phyloP scores from a whole-genome alignment of 2,797 vertebrate species.

The Leptatherina wallacei region DNA sequence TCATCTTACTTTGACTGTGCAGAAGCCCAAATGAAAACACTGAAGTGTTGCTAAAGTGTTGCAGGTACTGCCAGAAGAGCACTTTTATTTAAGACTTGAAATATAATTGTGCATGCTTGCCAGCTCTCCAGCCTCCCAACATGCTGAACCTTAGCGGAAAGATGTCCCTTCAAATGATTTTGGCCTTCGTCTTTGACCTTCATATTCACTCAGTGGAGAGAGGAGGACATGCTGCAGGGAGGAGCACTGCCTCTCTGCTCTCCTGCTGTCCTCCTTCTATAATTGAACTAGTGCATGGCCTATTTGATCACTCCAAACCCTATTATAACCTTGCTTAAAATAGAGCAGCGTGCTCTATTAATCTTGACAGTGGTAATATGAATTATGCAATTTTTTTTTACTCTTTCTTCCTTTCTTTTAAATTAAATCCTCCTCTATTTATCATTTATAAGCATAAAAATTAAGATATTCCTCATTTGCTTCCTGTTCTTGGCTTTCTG shows the following conservation, averaged over 20 bases:
- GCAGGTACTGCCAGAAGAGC: background rate
- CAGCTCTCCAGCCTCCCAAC: background rate
- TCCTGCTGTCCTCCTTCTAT: slow-evolving; percentile 20
- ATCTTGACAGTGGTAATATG: slow-evolving; percentile 17
- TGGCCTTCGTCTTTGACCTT: slow-evolving; percentile 47
- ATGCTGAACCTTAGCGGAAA: slow-evolving; percentile 15
- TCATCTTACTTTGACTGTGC: slow-evolving; percentile 18
- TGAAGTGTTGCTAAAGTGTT: background rate
- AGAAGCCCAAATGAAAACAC: background rate
- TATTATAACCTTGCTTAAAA: slow-evolving; percentile 49
- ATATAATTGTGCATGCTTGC: background rate
- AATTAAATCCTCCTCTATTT: slow-evolving; percentile 8
- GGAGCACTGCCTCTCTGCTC: slow-evolving; percentile 7
- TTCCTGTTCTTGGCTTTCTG: too few relatives aligned
- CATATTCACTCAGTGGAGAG: slow-evolving; percentile 1
- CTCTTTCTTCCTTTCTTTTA: background rate
- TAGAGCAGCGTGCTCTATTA: slow-evolving; percentile 51
- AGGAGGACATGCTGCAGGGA: slow-evolving; percentile 22
- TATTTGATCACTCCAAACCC: slow-evolving; percentile 37
- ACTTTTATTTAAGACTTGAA: background rate
- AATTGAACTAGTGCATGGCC: slow-evolving; percentile 29
- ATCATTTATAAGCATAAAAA: background rate
- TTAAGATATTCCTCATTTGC: background rate
- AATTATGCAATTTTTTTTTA: slow-evolving; percentile 23
- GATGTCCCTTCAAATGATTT: slow-evolving; percentile 28